A percentile compares a stretch with the other conserved stretches of the same genome.
phyloP scores from a whole-genome alignment of 2,888 invertebrate species.

The Epinotia nisella region DNA sequence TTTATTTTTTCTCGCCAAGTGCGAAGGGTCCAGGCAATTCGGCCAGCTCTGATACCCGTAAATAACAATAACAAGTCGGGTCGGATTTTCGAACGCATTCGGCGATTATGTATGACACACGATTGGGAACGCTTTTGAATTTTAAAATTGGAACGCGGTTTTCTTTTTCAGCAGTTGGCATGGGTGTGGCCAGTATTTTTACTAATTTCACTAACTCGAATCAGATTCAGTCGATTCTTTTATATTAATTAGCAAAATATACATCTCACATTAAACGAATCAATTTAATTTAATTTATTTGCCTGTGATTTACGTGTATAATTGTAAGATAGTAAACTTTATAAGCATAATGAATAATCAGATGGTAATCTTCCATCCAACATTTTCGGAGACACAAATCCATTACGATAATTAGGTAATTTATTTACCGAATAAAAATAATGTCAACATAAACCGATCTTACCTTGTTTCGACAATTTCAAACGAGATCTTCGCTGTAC shows the following conservation, averaged over 20 bases:
- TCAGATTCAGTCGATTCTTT: background rate
- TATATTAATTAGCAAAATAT: background rate
- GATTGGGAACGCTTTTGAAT: conserved; percentile 65
- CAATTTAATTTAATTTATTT: background rate
- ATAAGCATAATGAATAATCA: conserved; percentile 22
- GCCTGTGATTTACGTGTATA: conserved; percentile 4
- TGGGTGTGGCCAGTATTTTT: conserved; percentile 5
- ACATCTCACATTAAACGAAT: background rate
- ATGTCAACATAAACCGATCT: conserved; percentile 42
- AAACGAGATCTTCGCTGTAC: conserved; percentile 55
- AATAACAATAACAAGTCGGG: conserved; percentile 80
- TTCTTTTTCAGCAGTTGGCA: conserved; percentile 25
- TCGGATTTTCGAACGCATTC: conserved; percentile 76
- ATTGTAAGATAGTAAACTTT: conserved; percentile 10
- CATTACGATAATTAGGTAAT: conserved; percentile 45
- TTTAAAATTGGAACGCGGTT: conserved; percentile 21
- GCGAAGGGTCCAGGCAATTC: conserved; percentile 79
- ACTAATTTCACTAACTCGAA: background rate
- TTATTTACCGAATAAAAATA: conserved; percentile 39
- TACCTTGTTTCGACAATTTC: conserved; percentile 49
- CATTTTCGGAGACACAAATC: conserved; percentile 38
- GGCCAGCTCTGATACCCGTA: conserved; percentile 72
- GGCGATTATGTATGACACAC: conserved; percentile 79
- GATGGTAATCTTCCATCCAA: conserved; percentile 36
- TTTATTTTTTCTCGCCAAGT: conserved; percentile 70